These are phyloP conservation scores for Drosophila setifemur DNA, from an alignment of 1,140 invertebrate species.

Conservation along the genomic window DNA sequence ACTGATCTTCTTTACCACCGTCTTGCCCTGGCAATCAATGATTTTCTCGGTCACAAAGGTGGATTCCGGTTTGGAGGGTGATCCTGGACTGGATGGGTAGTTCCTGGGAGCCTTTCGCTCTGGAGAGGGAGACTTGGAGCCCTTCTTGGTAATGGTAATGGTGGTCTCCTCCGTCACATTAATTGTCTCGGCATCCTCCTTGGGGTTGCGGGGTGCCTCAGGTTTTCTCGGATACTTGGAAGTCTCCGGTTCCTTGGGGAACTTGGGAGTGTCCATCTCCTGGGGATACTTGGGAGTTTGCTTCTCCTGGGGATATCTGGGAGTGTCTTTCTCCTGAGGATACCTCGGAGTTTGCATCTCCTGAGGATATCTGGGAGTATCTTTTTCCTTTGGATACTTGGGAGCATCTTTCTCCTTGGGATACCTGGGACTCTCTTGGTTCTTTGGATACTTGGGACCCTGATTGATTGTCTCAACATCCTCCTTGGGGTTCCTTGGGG, in stretches of 20 bases:
- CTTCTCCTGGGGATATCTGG: neutral
- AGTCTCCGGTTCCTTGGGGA: neutral
- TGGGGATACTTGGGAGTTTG: neutral
- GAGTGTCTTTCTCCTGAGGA: neutral
- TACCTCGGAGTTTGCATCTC: neutral
- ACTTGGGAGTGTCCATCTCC: neutral
- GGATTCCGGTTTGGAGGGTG: slow-evolving; percentile 2
- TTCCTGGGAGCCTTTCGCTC: slow-evolving; percentile 27
- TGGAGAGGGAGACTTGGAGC: slow-evolving; percentile 46
- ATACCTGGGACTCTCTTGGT: neutral
- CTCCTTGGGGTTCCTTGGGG: slow-evolving; percentile 17
- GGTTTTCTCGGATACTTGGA: neutral
- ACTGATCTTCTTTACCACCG: slow-evolving; percentile 4
- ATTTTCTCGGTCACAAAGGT: slow-evolving; percentile 58
- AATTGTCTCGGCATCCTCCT: slow-evolving; percentile 26
- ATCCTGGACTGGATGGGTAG: neutral
- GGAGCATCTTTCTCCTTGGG: neutral
- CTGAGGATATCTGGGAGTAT: neutral
- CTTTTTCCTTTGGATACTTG: neutral
- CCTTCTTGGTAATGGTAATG: slow-evolving; percentile 39
- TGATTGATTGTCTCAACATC: slow-evolving; percentile 31
- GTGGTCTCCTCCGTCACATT: slow-evolving; percentile 51
- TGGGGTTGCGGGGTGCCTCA: slow-evolving; percentile 10
- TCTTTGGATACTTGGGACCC: no score
- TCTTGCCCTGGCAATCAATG: slow-evolving; percentile 56